Evolutionary conservation across 2,888 invertebrate species (phyloP).

Genomic region (Brenthis ino): DNA sequence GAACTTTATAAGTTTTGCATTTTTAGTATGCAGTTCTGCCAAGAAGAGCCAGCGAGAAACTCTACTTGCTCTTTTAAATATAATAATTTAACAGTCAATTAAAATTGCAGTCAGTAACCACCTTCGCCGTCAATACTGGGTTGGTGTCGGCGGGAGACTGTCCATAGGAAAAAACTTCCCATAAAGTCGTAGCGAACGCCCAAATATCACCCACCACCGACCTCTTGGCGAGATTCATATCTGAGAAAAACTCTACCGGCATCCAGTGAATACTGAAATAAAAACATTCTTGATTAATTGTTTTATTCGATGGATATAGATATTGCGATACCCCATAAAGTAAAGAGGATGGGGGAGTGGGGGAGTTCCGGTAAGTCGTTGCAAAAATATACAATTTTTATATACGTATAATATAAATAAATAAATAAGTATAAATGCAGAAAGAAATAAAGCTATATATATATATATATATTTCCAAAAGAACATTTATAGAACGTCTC

Average conservation of each 20-base stretch:
- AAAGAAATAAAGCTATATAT: too few relatives aligned
- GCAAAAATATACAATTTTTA: too few relatives aligned
- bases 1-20: too few relatives aligned
- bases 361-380: too few relatives aligned
- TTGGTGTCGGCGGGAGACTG: conserved; percentile 73
- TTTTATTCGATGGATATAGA: background rate
- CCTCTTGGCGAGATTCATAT: conserved; percentile 85
- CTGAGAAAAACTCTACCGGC: conserved; percentile 90
- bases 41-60: too few relatives aligned
- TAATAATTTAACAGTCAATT: background rate
- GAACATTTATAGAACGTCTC: too few relatives aligned
- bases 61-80: background rate
- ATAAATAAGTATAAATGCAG: too few relatives aligned
- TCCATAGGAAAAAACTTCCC: conserved; percentile 95
- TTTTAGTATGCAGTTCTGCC: background rate
- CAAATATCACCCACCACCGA: conserved; percentile 92
- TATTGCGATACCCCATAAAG: too few relatives aligned
- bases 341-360: too few relatives aligned
- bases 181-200: conserved; percentile 95
- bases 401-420: too few relatives aligned
- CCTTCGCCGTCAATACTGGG: conserved; percentile 70
- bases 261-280: conserved; percentile 91
- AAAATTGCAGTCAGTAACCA: conserved; percentile 42
- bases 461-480: too few relatives aligned
- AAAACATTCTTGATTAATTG: background rate